Evolutionary conservation across 2,113 vertebrate genomes (phyloP), one percentile per base, ranked within the genome.

Genomic region (Galbula dea): DNA sequence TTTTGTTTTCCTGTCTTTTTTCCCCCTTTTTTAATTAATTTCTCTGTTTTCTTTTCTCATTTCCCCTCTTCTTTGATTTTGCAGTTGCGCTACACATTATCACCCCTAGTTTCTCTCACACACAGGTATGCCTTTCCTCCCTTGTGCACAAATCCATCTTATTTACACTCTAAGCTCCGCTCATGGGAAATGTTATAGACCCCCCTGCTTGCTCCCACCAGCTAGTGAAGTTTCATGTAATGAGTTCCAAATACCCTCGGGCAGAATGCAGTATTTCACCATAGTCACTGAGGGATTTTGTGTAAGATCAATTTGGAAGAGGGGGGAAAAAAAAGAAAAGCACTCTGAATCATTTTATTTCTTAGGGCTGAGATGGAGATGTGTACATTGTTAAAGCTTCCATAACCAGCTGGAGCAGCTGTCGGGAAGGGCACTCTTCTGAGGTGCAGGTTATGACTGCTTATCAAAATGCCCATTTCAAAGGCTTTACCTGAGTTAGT

Each of bases 261-360:
- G 80, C 58, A 89, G 74, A 95, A 76, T 89, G 93, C 83, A 93
- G 58, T 41, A 90, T 90, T 89, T 93, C 54, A 68, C 36, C 23
- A 88, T 73, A 81, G 37, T 93, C 80, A 27, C 69, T 30, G 32
- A 69, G 62, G 57, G 55, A 83, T 95, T 88, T 94, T 85, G 54
- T 41, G 69, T 45, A 74, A 80, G 23, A 92, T 17, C 46, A 36
- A 1, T 95, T 79, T 89, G 76, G 79, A 54, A 71, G 46, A 74
- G 24, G 20, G 18, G n/a, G n/a, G n/a, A n/a, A n/a, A n/a, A n/a
- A n/a, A 59, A 67, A 83, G 80, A 73, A 76, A 46, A 10, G 15
- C 8, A 54, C 16, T 29, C 29, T 57, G 67, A 83, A 89, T 48
- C 51, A 58, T 36, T 83, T 32, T 36, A 59, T 86, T 94, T 86